A percentile compares a stretch with the other conserved stretches of the same genome.
These are phyloP conservation scores for Solenodon paradoxus DNA, from an alignment of 2,113 vertebrate genomes.

Conservation along the genomic window DNA sequence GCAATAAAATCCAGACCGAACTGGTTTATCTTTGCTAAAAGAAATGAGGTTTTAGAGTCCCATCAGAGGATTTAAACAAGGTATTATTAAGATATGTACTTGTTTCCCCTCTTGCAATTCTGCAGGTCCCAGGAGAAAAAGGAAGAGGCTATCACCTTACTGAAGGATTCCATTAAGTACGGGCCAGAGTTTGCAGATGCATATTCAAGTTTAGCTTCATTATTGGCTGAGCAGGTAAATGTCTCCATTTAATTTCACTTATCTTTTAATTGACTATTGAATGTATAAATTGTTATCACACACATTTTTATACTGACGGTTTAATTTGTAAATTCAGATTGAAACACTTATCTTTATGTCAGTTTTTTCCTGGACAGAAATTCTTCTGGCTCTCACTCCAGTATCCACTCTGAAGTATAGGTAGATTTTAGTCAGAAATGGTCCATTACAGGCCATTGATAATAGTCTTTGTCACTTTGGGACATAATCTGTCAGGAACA, in stretches of 20 bases:
- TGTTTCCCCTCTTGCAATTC: not conserved
- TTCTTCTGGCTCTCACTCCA: not conserved
- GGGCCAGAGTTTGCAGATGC: conserved; percentile 96
- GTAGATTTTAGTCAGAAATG: not conserved
- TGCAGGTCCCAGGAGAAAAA: conserved; percentile 91
- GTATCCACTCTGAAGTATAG: not conserved
- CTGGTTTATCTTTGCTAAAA: conserved; percentile 26
- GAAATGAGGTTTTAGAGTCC: conserved; percentile 29
- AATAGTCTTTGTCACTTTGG: not conserved
- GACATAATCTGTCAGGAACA: not conserved
- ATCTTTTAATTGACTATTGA: not conserved
- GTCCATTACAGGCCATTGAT: not conserved
- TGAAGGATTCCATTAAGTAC: conserved; percentile 89
- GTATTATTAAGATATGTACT: conserved; percentile 28
- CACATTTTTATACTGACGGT: not conserved
- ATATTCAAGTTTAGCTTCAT: conserved; percentile 94
- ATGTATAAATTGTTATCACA: not conserved
- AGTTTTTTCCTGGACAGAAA: not conserved
- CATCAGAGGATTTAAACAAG: conserved; percentile 41
- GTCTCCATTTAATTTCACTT: not conserved
- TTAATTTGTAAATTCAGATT: not conserved
- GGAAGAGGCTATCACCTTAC: conserved; percentile 87
- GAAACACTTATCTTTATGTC: not conserved
- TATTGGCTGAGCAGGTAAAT: conserved; percentile 93
- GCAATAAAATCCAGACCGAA: not conserved